phyloP scores from a whole-genome alignment of 2,888 invertebrate species.

The Diaphora mendica region DNA sequence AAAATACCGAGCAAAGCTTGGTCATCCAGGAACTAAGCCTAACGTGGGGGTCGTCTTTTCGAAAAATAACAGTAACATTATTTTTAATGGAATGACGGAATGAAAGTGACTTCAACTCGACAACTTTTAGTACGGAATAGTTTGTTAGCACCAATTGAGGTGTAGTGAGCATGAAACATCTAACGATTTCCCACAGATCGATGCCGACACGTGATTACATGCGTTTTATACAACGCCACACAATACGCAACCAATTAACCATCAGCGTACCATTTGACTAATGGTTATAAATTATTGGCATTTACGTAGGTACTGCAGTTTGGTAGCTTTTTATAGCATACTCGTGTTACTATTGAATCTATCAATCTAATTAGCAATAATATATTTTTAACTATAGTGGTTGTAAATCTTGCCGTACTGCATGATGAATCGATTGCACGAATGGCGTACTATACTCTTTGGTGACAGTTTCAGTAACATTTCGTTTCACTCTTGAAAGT shows the following conservation, averaged over 20 bases:
- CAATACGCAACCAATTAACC: slow-evolving; percentile 34
- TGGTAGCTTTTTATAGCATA: not conserved
- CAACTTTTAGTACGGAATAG: slow-evolving; percentile 41
- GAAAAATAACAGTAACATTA: too few species aligned
- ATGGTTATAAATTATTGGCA: slow-evolving; percentile 9
- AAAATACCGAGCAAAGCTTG: too few species aligned
- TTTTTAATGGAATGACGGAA: not conserved
- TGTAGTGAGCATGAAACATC: slow-evolving; percentile 58
- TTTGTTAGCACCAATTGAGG: slow-evolving; percentile 65
- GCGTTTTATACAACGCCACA: slow-evolving; percentile 36
- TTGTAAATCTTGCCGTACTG: too few species aligned
- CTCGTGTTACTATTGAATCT: not conserved
- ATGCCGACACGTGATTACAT: slow-evolving; percentile 36
- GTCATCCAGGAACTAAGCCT: too few species aligned
- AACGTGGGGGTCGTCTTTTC: too few species aligned
- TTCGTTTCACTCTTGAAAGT: too few species aligned
- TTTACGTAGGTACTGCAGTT: not conserved
- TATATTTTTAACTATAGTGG: too few species aligned
- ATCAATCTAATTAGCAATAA: not conserved
- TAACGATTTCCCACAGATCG: slow-evolving; percentile 56
- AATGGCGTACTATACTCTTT: too few species aligned
- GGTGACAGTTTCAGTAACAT: too few species aligned
- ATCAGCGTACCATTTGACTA: slow-evolving; percentile 18
- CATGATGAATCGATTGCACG: too few species aligned
- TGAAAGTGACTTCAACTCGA: slow-evolving; percentile 28